These are phyloP conservation scores for Drosophila barbarae DNA, from an alignment of 2,888 invertebrate genomes.

Conservation along the genomic window DNA sequence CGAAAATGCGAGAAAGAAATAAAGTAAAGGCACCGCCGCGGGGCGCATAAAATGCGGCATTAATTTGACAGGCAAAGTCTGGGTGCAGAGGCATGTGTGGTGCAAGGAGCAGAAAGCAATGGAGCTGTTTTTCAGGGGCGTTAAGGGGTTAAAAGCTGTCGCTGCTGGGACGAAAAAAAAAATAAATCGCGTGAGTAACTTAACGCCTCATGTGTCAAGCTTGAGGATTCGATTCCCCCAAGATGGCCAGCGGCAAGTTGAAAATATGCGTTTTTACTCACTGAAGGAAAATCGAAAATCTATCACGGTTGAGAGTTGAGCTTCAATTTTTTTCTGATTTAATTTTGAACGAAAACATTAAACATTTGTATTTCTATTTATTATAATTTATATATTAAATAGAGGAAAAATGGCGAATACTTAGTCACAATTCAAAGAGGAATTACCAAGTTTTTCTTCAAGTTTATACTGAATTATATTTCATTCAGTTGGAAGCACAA, in stretches of 20 bases:
- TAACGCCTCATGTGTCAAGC: slow-evolving; percentile 28
- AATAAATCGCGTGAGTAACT: slow-evolving; percentile 12
- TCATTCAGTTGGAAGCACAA: slow-evolving; percentile 10
- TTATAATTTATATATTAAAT: background rate
- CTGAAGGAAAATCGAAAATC: background rate
- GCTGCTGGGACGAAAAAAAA: slow-evolving; percentile 1
- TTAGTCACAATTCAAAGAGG: background rate
- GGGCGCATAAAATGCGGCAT: slow-evolving; percentile 24
- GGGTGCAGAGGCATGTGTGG: slow-evolving; percentile 24
- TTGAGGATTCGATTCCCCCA: slow-evolving; percentile 23
- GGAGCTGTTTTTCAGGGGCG: background rate
- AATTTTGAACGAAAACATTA: too few relatives aligned
- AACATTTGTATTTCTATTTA: background rate
- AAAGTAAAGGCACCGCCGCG: slow-evolving; percentile 23
- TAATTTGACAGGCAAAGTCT: slow-evolving; percentile 44
- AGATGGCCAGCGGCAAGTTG: slow-evolving; percentile 14
- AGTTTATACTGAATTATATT: background rate
- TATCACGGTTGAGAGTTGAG: background rate
- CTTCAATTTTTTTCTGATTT: background rate
- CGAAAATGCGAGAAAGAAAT: slow-evolving; percentile 3
- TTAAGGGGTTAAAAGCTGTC: slow-evolving; percentile 32
- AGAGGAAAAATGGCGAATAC: background rate
- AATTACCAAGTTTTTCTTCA: background rate
- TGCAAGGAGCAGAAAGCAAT: background rate
- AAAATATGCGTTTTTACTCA: slow-evolving; percentile 1